A percentile compares a stretch with the other conserved stretches of the same genome.
Conservation (phyloP, 2,888 invertebrate genomes). For the Polydrusus pterygomalis region DNA sequence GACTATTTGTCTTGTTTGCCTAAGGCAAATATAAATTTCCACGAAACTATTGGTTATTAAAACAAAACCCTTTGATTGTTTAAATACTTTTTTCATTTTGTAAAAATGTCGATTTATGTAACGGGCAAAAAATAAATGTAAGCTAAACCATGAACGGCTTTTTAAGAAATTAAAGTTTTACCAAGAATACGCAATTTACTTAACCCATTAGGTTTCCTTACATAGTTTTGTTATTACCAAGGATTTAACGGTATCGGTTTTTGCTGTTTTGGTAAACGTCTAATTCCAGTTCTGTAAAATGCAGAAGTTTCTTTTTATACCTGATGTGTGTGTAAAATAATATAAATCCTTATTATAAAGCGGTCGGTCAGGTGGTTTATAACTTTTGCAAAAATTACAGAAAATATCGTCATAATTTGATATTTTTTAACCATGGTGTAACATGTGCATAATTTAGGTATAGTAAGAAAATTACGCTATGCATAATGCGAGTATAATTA, state of each 20-base stretch:
- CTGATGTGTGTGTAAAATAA: neutral
- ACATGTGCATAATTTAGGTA: too few species aligned
- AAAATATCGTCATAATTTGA: too few species aligned
- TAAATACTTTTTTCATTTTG: too few species aligned
- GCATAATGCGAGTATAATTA: too few species aligned
- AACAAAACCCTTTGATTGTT: too few species aligned
- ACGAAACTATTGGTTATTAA: too few species aligned
- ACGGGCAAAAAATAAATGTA: neutral
- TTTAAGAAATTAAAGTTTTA: conserved; percentile 32
- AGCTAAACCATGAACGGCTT: neutral
- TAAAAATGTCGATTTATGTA: neutral
- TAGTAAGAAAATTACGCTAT: too few species aligned
- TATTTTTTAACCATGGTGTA: too few species aligned
- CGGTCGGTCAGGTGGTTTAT: neutral
- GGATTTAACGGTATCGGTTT: conserved; percentile 46
- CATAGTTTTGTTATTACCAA: conserved; percentile 44
- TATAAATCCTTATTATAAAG: neutral
- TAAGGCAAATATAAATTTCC: too few species aligned
- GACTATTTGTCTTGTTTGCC: too few species aligned
- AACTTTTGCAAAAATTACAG: too few species aligned
- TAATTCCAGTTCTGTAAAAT: conserved; percentile 19
- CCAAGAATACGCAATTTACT: conserved; percentile 42
- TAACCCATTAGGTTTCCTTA: conserved; percentile 39
- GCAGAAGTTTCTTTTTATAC: neutral
- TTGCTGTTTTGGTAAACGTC: conserved; percentile 33